phyloP scores from a whole-genome alignment of 2,888 invertebrate species.

The Drosophila anomelani region DNA sequence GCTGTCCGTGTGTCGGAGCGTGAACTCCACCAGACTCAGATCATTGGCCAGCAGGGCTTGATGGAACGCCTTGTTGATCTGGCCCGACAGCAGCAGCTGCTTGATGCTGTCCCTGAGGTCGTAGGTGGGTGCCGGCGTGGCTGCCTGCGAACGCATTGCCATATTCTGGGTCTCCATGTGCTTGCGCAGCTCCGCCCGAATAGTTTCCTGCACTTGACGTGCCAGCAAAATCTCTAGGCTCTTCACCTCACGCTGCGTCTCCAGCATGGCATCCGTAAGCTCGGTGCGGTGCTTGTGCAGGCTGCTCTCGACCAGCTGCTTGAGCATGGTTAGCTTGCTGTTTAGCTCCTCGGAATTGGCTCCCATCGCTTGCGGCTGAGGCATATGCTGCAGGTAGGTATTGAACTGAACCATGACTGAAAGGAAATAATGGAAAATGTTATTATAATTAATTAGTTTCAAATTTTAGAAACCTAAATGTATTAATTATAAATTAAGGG shows the following conservation, averaged over 20 bases:
- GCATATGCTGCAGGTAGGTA: constrained; percentile 85
- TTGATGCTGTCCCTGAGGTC: constrained; percentile 89
- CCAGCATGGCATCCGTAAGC: constrained; percentile 81
- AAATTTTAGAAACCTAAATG: too few species aligned
- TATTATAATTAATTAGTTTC: not conserved
- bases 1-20: constrained; percentile 94
- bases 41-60: constrained; percentile 95
- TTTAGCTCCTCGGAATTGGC: constrained; percentile 80
- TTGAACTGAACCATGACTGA: constrained; percentile 86
- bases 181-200: constrained; percentile 83
- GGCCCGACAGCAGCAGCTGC: constrained; percentile 88
- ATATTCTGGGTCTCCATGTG: constrained; percentile 87
- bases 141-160: constrained; percentile 89
- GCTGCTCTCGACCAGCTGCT: constrained; percentile 80
- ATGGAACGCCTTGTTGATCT: constrained; percentile 95
- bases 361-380: constrained; percentile 68
- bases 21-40: constrained; percentile 92
- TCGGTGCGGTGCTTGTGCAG: constrained; percentile 79
- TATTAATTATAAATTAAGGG: not conserved
- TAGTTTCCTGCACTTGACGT: constrained; percentile 82
- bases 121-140: constrained; percentile 89
- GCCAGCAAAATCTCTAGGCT: constrained; percentile 80
- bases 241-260: constrained; percentile 83
- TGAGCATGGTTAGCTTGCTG: constrained; percentile 79
- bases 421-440: not conserved